Percentiles rank a stretch among this genome's conserved stretches.
These are phyloP conservation scores for Gnathonemus echidnorhynchus DNA, from an alignment of 2,113 vertebrate genomes.

Conservation along the genomic window DNA sequence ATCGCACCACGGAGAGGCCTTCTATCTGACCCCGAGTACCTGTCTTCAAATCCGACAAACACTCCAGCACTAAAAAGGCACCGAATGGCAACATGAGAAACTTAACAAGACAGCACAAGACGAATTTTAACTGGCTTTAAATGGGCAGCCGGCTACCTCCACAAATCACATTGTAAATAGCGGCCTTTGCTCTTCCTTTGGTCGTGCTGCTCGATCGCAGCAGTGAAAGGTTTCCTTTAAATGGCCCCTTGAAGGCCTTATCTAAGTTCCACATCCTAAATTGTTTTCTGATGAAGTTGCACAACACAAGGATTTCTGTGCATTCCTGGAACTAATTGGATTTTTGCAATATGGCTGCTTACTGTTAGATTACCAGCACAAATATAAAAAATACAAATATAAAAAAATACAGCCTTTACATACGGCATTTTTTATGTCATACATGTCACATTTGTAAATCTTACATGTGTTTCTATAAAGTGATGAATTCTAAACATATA, in stretches of 20 bases:
- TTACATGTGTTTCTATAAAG: not conserved
- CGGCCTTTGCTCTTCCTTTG: not conserved
- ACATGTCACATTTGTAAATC: not conserved
- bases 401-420: not conserved
- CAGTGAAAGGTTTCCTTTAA: not conserved
- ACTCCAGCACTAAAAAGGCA: not conserved
- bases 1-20: not conserved
- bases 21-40: not conserved
- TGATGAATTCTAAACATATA: not conserved
- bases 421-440: not conserved
- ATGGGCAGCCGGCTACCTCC: not conserved
- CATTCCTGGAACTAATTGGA: slow-evolving; percentile 6
- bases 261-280: not conserved
- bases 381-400: too few relatives aligned
- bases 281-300: slow-evolving; percentile 12
- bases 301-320: not conserved
- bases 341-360: not conserved
- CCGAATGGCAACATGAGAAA: not conserved
- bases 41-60: not conserved
- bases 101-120: not conserved
- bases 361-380: not conserved
- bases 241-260: not conserved
- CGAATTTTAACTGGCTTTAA: slow-evolving; percentile 2
- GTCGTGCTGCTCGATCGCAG: not conserved
- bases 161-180: not conserved